These are phyloP conservation scores for Laodelphax striatellus DNA, from an alignment of 1,140 invertebrate genomes.

Conservation along the genomic window DNA sequence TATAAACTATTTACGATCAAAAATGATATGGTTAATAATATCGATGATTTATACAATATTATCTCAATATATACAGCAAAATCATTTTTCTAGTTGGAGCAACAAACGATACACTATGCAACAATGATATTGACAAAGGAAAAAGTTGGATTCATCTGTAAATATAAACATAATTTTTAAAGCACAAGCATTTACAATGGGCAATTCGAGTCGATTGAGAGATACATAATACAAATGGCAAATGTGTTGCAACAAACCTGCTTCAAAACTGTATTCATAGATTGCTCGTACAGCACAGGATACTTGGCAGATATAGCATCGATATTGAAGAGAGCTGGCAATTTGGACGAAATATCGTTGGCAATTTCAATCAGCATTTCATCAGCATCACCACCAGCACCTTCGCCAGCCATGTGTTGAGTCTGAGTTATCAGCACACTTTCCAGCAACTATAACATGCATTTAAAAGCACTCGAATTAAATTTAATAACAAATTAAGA, in stretches of 20 bases:
- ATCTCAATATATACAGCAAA: too few relatives aligned
- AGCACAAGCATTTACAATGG: too few relatives aligned
- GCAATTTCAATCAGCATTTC: constrained; percentile 54
- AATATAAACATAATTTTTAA: too few relatives aligned
- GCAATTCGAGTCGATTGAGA: too few relatives aligned
- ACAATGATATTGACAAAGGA: too few relatives aligned
- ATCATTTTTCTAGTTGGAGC: too few relatives aligned
- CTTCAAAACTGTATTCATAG: constrained; percentile 84
- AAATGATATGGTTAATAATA: too few relatives aligned
- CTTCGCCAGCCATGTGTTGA: constrained; percentile 40
- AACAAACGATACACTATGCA: too few relatives aligned
- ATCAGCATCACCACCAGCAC: constrained; percentile 48
- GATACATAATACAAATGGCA: too few relatives aligned
- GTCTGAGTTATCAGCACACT: constrained; percentile 64
- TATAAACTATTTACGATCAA: too few relatives aligned
- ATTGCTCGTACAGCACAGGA: constrained; percentile 78
- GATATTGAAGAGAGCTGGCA: constrained; percentile 58
- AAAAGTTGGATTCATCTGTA: too few relatives aligned
- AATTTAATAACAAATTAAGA: not conserved
- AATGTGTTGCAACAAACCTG: constrained; percentile 36
- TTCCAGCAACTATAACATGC: constrained; percentile 49
- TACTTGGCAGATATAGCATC: constrained; percentile 48
- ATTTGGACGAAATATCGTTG: constrained; percentile 54
- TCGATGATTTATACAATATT: too few relatives aligned
- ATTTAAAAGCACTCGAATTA: not conserved